These are phyloP conservation scores for Lepidurus apus DNA, from an alignment of 1,140 invertebrate genomes.

Conservation along the genomic window DNA sequence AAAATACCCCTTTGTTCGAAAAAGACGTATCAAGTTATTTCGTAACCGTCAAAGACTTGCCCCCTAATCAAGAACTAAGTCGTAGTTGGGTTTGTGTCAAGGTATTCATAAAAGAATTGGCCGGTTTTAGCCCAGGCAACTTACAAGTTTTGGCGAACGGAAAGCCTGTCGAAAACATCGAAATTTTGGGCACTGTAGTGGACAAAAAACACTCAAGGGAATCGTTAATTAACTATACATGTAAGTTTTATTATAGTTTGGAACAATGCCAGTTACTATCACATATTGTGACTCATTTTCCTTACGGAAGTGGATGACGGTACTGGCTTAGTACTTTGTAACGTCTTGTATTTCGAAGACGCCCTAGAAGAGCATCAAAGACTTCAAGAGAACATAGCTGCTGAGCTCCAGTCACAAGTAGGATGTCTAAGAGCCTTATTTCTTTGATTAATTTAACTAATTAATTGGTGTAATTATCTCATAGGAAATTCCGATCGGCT, in stretches of 20 bases:
- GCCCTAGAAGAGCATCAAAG: background rate
- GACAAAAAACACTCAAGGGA: background rate
- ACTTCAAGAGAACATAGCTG: background rate
- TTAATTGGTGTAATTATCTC: background rate
- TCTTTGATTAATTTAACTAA: background rate
- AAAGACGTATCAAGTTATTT: background rate
- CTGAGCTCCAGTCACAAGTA: background rate
- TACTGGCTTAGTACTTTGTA: background rate
- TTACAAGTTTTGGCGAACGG: background rate
- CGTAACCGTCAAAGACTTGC: background rate
- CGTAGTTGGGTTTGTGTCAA: background rate
- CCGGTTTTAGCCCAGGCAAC: background rate
- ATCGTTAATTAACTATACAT: background rate
- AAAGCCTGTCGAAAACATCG: background rate
- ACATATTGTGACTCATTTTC: background rate
- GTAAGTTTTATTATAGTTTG: background rate
- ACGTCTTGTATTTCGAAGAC: background rate
- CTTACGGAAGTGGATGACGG: conserved; percentile 6
- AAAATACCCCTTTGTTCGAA: background rate
- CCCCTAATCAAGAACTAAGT: background rate
- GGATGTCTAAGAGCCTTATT: background rate
- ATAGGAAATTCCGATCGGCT: background rate
- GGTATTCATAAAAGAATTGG: background rate
- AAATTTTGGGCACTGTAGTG: background rate
- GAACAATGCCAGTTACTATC: background rate